Percentiles rank a stretch among this genome's conserved stretches.
Evolutionary conservation across 2,888 invertebrate species (phyloP).

Genomic region (Eupithecia subumbrata): DNA sequence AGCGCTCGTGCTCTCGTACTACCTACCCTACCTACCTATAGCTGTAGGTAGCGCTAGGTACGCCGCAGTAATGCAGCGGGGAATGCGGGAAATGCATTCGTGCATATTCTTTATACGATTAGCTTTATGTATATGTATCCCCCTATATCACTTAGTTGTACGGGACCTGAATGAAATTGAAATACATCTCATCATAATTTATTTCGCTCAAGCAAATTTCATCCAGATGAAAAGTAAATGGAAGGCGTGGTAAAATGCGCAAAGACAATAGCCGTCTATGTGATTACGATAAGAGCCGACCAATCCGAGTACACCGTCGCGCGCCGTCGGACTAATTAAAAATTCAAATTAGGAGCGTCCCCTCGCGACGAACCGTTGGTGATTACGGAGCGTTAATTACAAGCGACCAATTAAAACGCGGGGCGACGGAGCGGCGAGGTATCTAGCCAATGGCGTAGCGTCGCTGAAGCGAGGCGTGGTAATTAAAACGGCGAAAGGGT

Average conservation of each 20-base stretch:
- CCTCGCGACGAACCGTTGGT: constrained; percentile 74
- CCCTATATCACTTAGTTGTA: constrained; percentile 25
- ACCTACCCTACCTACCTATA: constrained; percentile 10
- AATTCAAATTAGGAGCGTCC: constrained; percentile 80
- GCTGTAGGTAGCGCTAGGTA: constrained; percentile 18
- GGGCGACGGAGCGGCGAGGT: constrained; percentile 66
- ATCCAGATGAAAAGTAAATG: constrained; percentile 15
- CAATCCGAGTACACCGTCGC: constrained; percentile 64
- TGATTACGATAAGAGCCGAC: constrained; percentile 62
- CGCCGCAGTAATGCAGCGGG: constrained; percentile 49
- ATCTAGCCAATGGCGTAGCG: constrained; percentile 69
- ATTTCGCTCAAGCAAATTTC: constrained; percentile 22
- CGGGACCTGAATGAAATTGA: constrained; percentile 21
- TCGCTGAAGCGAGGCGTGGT: constrained; percentile 80
- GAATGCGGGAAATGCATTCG: constrained; percentile 57
- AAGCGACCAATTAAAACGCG: constrained; percentile 78
- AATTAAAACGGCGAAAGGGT: constrained; percentile 82
- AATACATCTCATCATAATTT: constrained; percentile 27
- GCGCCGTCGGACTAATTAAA: constrained; percentile 70
- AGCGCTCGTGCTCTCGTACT: constrained; percentile 45
- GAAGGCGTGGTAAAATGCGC: constrained; percentile 43
- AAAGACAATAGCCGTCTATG: constrained; percentile 73
- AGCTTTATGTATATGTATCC: constrained; percentile 23
- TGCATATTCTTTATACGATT: constrained; percentile 41
- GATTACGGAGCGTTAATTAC: constrained; percentile 81